Evolutionary conservation across 2,888 invertebrate species (phyloP), one percentile per base, ranked within the genome.

Genomic region (Caenorhabditis macrosperma): DNA sequence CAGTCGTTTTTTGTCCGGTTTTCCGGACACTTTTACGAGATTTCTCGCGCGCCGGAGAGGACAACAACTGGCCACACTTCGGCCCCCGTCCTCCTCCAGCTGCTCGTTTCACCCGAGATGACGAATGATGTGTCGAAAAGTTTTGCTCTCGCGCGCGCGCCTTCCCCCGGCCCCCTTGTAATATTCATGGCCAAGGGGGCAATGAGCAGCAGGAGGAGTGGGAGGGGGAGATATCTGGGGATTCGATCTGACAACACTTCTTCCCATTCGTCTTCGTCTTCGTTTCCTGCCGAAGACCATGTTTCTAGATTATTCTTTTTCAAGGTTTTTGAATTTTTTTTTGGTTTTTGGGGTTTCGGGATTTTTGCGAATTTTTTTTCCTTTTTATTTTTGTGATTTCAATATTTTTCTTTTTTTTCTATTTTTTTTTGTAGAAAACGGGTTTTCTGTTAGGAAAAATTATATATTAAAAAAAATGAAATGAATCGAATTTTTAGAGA

Each of bases 61-160:
- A n/a, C n/a, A n/a, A n/a, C n/a, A n/a, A n/a, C n/a, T n/a, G n/a
- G n/a, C n/a, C n/a, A n/a, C n/a, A 15, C 54, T n/a, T 26, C 1
- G 12, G 24, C 30, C n/a, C 33, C 10, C 33, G 17, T 5, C 4
- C 26, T 17, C 24, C 15, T 15, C 26, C 26, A n/a, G 28, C 28
- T n/a, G 10, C 35, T 59, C 68, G 59, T 60, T 60, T 52, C 33
- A 44, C 52, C 46, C 33, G 55, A 55, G 54, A 64, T 64, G 72
- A 72, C 72, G 72, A 72, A 72, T 72, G 72, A 72, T 72, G 72
- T 72, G 72, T 64, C 46, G 72, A 72, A 64, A 64, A 54, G 50
- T 68, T 68, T n/a, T n/a, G n/a, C n/a, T n/a, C n/a, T n/a, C n/a
- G 57, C 28, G 50, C 22, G 52, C 5, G 24, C 59, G 28, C 0